A percentile compares a stretch with the other conserved stretches of the same genome.
Evolutionary conservation across 2,888 invertebrate species (phyloP).

Genomic region (Crematogaster levior): DNA sequence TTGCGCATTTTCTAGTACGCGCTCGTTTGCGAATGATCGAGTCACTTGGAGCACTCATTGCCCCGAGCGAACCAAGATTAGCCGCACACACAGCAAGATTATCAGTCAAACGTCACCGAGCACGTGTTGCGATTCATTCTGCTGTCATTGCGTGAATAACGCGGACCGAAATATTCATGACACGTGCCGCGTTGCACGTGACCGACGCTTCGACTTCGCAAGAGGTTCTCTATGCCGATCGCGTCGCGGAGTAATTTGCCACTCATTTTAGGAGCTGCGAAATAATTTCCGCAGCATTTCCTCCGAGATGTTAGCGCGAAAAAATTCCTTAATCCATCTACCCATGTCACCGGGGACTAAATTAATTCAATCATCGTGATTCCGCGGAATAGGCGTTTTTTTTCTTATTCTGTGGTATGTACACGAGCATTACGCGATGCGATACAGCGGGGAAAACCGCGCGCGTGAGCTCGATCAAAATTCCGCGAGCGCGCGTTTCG

Average conservation of each 20-base stretch:
- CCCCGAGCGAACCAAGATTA: slow-evolving; percentile 73
- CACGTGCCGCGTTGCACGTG: slow-evolving; percentile 75
- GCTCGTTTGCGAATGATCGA: slow-evolving; percentile 57
- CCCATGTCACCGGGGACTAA: background rate
- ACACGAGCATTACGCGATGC: slow-evolving; percentile 15
- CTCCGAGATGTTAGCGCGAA: slow-evolving; percentile 10
- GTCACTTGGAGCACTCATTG: slow-evolving; percentile 43
- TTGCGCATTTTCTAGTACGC: slow-evolving; percentile 19
- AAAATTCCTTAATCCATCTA: background rate
- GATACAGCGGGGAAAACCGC: slow-evolving; percentile 22
- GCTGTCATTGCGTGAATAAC: slow-evolving; percentile 85
- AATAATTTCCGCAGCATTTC: background rate
- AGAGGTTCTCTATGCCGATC: slow-evolving; percentile 31
- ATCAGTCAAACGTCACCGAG: slow-evolving; percentile 82
- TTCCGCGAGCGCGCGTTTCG: slow-evolving; percentile 54
- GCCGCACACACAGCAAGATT: slow-evolving; percentile 77
- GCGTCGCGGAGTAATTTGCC: slow-evolving; percentile 37
- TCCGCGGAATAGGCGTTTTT: background rate
- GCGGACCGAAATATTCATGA: slow-evolving; percentile 81
- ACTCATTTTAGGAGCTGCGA: slow-evolving; percentile 55
- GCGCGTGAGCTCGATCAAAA: slow-evolving; percentile 61
- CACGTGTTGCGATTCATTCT: slow-evolving; percentile 84
- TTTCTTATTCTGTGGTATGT: background rate
- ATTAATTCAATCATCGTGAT: slow-evolving; percentile 29
- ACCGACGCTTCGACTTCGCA: slow-evolving; percentile 52